Evolutionary conservation across 2,888 invertebrate species (phyloP), one percentile per base, ranked within the genome.

Genomic region (Rhaphigaster nebulosa): DNA sequence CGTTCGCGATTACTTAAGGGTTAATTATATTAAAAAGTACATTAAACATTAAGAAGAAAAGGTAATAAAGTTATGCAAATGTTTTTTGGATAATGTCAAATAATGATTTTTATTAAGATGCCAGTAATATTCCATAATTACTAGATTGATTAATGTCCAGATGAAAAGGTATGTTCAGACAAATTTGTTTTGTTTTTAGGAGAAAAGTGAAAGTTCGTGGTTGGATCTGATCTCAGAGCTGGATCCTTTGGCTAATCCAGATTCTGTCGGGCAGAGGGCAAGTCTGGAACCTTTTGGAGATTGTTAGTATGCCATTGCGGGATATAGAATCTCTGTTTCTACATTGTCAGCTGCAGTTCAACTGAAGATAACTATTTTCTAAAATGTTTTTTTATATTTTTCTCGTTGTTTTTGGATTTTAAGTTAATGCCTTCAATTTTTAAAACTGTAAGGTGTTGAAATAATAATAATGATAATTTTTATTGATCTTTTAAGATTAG

Each of bases 171-270:
- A n/a, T 60, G 0, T 26, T 23, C 10, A 60, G 1, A 38, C 18
- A 38, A 12, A 18, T 38, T 23, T 26, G 2, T 41, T 23, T 70
- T 60, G 88, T 56, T 45, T 89, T 89, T 56, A 91, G 92, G 91
- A 90, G 91, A 91, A 56, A 90, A 90, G 91, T 29, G 92, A 91
- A 76, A 92, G 88, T 60, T 92, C 95, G 3, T 99, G 98, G 98
- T 96, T 98, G 93, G 97, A 97, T 94, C 94, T 98, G 90, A 98
- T 99, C 94, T 97, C 98, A 70, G 98, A 98, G 94, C 94, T 99
- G 91, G 98, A 99, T 94, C 98, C 98, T 0, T 94, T 98, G 60
- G 96, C 98, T 23, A 98, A 98, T 94, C 97, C 98, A 76, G 97
- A 98, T 92, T 93, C 94, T 6, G 93, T 95, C 89, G 94, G 94